Evolutionary conservation across 2,113 vertebrate species (phyloP), one percentile per base, ranked within the genome.

Genomic region (Anarrhichthys ocellatus): DNA sequence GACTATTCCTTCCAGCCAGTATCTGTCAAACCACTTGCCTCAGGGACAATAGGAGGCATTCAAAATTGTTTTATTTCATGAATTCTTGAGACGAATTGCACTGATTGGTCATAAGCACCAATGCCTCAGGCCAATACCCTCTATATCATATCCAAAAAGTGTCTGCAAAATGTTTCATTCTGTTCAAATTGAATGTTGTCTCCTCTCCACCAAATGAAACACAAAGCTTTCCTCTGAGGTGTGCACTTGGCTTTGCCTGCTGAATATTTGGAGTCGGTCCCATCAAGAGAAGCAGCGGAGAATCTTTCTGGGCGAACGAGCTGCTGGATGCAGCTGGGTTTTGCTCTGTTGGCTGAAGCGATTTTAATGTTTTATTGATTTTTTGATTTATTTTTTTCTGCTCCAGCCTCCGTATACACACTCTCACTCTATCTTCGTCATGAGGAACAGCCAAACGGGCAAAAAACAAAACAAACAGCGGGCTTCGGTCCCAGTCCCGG

Each of bases 361-460:
- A 91, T 91, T 93, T 92, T 94, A 91, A 94, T 92, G 94, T 94
- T 92, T 92, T 94, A 94, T 94, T 93, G 91, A 95, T 94, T 92
- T 92, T 92, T 88, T 92, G 72, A 87, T 91, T 92, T 83, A 82
- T 92, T 88, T 90, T 93, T 87, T 90, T 85, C 88, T 89, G 86
- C 89, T 83, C 75, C 85, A 84, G 89, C 87, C 86, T 83, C 86
- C 83, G 80, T 84, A 87, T 80, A 91, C 81, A 93, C 88, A 86
- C 80, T 87, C 87, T 83, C 86, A 84, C 91, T 91, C 84, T 84
- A 76, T 87, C 87, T 93, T 85, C 76, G 85, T 93, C 90, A 90
- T 38, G 63, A 87, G 80, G 76, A 92, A 86, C 78, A 91, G 82
- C 79, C 86, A 87, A 50, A 91, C 73, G 84, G 80, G 79, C 69